Percentiles rank a stretch among this genome's conserved stretches.
Evolutionary conservation across 92 coral and sea anemone species (phyloP).

Genomic region (Actinostola sp.): DNA sequence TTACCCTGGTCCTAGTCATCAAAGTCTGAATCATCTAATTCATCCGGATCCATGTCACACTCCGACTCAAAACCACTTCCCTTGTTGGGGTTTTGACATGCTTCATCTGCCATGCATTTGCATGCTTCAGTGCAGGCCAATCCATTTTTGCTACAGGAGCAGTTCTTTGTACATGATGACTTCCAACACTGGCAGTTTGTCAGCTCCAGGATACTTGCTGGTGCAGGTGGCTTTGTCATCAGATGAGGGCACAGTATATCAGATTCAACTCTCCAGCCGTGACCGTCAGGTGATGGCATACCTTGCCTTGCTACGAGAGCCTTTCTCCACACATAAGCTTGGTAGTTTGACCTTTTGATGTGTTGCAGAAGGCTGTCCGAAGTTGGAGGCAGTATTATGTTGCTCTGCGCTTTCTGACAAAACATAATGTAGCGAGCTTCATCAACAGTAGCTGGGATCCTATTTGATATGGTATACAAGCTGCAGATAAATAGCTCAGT

Average conservation of each 20-base stretch:
- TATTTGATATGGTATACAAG: constrained; percentile 37
- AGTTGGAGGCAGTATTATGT: constrained; percentile 54
- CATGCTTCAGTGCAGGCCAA: constrained; percentile 49
- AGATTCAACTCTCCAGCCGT: constrained; percentile 58
- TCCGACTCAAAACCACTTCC: constrained; percentile 1
- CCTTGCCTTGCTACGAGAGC: constrained; percentile 61
- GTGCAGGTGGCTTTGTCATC: constrained; percentile 63
- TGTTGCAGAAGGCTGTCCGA: constrained; percentile 56
- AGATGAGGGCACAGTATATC: constrained; percentile 26
- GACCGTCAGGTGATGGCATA: constrained; percentile 56
- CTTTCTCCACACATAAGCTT: constrained; percentile 52
- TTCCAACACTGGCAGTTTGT: constrained; percentile 59
- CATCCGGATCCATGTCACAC: no score
- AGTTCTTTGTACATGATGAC: constrained; percentile 43
- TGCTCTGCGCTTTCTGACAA: constrained; percentile 50
- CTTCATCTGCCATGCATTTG: constrained; percentile 61
- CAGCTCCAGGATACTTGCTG: constrained; percentile 54
- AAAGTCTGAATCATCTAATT: no score
- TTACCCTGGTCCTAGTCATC: no score
- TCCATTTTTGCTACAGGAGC: constrained; percentile 50
- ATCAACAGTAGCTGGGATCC: constrained; percentile 30
- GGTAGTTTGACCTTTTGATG: constrained; percentile 48
- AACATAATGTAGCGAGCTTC: constrained; percentile 49
- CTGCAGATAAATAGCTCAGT: constrained; percentile 56
- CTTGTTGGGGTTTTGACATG: neutral